Base-by-base conservation (phyloP, 2,797 vertebrate genomes). In the Gambelia wislizenii region DNA sequence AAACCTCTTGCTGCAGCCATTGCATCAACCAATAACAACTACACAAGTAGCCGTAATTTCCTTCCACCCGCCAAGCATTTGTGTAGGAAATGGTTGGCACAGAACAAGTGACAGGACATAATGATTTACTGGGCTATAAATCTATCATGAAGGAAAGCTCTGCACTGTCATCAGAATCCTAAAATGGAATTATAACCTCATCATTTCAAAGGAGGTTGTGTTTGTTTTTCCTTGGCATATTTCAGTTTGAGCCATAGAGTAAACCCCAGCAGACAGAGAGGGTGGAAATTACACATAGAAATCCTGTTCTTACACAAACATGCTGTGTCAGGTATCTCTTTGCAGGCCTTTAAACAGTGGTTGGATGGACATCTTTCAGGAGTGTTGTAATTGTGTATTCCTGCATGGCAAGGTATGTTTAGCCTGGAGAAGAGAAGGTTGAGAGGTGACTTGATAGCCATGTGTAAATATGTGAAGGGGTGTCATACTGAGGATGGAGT, bases 71-170 rank as follows among this genome's bases (percentile, higher is more conserved):
- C 14, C 80, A 64, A 61, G 47, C 27, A 8, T 77, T 74, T 56
- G 52, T n/a, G 49, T 12, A 84, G 36, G 18, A 72, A 87, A 87
- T 25, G 27, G 27, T 8, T 84, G 36, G 33, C n/a, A 69, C 18
- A 77, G 47, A 84, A 90, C 91, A 90, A 92, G 80, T 79, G 89
- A 87, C 72, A 91, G 33, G 80, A 44, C 89, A 84, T 79, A 93
- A 88, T 88, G 86, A 90, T 89, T 81, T 86, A 54, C 2, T 67
- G 22, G 91, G 86, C 70, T 93, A 52, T 70, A 80, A 70, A 52
- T 93, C 88, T 89, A 1, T 49, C 36, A 52, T 39, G 61, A 56
- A 33, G 36, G 78, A 78, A 72, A 59, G 36, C 1, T 85, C 64
- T 84, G 59, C 76, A 67, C 74, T 75, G 67, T 88, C 6, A 87